A percentile compares a stretch with the other conserved stretches of the same genome.
phyloP scores from a whole-genome alignment of 2,113 vertebrate genomes.

The Mus spicilegus region DNA sequence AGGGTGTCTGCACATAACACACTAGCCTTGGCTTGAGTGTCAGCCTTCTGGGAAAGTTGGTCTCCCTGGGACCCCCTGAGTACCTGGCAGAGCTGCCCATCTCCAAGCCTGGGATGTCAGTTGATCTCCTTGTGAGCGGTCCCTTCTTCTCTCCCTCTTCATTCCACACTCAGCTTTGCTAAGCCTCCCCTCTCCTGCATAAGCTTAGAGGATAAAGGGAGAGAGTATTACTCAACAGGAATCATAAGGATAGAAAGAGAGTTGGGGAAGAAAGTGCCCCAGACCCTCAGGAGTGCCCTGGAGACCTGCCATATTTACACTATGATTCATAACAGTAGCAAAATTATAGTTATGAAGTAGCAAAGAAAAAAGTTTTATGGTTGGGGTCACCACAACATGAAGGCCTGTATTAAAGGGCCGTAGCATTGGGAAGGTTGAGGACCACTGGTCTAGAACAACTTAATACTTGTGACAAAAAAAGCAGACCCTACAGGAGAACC shows the following conservation, averaged over 20 bases:
- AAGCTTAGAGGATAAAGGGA: neutral
- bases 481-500: too few species aligned
- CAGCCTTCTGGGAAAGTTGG: neutral
- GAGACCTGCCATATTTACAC: neutral
- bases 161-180: neutral
- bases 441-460: too few species aligned
- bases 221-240: neutral
- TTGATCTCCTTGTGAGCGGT: neutral
- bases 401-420: too few species aligned
- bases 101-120: neutral
- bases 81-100: neutral
- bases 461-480: too few species aligned
- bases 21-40: neutral
- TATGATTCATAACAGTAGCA: too few species aligned
- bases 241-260: neutral
- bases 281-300: neutral
- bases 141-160: accelerated
- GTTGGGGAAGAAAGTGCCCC: neutral
- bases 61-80: neutral
- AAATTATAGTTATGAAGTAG: too few species aligned
- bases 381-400: too few species aligned
- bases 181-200: neutral
- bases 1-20: neutral
- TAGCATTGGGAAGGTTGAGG: too few species aligned
- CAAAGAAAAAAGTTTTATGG: too few species aligned